These are phyloP conservation scores for Dynastes hyllus DNA, from an alignment of 2,888 invertebrate genomes.

Conservation along the genomic window DNA sequence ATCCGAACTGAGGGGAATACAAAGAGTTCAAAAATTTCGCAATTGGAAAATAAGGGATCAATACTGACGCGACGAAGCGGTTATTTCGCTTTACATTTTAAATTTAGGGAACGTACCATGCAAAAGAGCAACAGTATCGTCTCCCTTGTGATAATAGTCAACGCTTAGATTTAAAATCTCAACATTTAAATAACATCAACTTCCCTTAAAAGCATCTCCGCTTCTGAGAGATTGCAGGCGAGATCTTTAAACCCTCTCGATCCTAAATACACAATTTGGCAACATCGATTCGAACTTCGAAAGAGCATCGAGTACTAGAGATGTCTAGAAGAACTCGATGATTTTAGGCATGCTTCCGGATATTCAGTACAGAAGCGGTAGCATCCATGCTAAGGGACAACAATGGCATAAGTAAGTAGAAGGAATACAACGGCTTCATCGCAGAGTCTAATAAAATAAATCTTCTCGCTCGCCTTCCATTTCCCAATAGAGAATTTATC, in stretches of 20 bases:
- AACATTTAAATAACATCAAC: not conserved
- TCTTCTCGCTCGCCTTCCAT: conserved; percentile 4
- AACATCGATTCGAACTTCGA: not conserved
- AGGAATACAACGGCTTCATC: not conserved
- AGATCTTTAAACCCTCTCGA: not conserved
- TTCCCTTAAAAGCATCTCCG: not conserved
- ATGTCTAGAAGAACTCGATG: no score
- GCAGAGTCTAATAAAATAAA: not conserved
- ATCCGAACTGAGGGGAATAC: no score
- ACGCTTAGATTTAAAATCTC: not conserved
- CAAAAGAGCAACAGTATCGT: no score
- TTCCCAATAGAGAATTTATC: not conserved
- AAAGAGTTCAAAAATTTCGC: no score
- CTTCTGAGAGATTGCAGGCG: not conserved
- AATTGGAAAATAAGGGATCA: no score
- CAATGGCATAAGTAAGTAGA: not conserved
- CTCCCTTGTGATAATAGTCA: no score
- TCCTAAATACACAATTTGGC: not conserved
- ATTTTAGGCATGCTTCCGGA: no score
- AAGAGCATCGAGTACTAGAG: no score
- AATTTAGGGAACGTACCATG: no score
- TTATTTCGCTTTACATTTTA: no score
- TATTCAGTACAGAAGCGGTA: not conserved
- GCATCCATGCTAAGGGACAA: not conserved
- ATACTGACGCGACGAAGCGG: no score